Evolutionary conservation across 2,888 invertebrate species (phyloP).

Genomic region (Bombylius discolor): DNA sequence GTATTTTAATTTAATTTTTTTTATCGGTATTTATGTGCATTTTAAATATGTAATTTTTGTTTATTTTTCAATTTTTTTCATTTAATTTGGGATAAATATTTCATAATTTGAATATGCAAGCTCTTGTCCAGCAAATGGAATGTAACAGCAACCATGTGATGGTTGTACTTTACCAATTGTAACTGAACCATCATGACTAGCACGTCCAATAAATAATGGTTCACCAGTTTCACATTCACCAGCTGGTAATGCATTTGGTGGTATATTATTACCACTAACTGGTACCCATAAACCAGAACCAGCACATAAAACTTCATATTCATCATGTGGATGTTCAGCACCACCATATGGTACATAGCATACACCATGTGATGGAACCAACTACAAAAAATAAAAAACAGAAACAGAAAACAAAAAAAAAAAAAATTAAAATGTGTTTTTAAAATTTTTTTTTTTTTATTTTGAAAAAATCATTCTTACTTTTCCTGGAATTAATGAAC

Average conservation of each 20-base stretch:
- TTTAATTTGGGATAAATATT: slow-evolving; percentile 42
- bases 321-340: slow-evolving; percentile 48
- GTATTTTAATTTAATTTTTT: too few relatives aligned
- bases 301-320: slow-evolving; percentile 56
- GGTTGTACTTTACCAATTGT: slow-evolving; percentile 76
- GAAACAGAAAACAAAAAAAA: background rate
- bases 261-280: slow-evolving; percentile 51
- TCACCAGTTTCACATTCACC: slow-evolving; percentile 67
- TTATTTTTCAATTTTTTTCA: too few relatives aligned
- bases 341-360: slow-evolving; percentile 70
- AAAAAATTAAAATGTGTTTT: background rate
- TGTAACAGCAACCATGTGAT: slow-evolving; percentile 70
- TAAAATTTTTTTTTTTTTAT: background rate
- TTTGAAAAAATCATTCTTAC: slow-evolving; percentile 14
- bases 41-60: too few relatives aligned
- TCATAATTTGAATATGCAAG: slow-evolving; percentile 70
- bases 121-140: slow-evolving; percentile 70
- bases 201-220: slow-evolving; percentile 64
- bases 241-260: slow-evolving; percentile 59
- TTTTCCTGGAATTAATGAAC: slow-evolving; percentile 69
- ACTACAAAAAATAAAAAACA: background rate
- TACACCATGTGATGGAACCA: slow-evolving; percentile 53
- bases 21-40: too few relatives aligned
- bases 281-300: slow-evolving; percentile 54
- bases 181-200: slow-evolving; percentile 59